Conservation (phyloP, 2,113 vertebrate genomes). For the Kobus ellipsiprymnus region DNA sequence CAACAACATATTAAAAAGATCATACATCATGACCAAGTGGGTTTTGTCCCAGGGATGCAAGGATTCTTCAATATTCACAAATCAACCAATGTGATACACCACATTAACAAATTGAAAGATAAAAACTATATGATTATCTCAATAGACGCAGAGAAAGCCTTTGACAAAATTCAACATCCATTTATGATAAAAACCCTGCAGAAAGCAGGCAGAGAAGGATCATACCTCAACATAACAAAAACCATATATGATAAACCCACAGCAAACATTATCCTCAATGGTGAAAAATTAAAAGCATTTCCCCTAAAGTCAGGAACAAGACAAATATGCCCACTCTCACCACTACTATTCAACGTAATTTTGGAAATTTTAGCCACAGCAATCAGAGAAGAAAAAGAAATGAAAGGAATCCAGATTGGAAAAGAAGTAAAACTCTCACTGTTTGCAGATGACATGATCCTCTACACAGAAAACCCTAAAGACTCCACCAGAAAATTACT, state of each 20-base stretch:
- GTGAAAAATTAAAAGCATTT: neutral
- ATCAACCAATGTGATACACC: neutral
- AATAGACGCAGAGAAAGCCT: neutral
- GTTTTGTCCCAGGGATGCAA: neutral
- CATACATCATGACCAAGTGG: neutral
- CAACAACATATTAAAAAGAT: neutral
- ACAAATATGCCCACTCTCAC: neutral
- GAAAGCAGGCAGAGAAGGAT: neutral
- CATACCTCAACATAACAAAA: neutral
- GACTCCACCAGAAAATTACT: neutral
- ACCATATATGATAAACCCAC: neutral
- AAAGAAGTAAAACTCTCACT: neutral
- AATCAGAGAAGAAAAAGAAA: neutral
- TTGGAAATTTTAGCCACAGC: neutral
- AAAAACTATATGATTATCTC: neutral
- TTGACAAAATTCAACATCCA: neutral
- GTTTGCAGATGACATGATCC: neutral
- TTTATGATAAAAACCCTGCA: neutral
- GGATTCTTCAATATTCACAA: neutral
- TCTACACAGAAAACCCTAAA: neutral
- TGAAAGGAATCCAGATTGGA: neutral
- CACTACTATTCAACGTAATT: neutral
- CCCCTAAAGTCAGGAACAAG: neutral
- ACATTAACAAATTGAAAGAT: neutral
- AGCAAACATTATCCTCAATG: neutral